These are phyloP conservation scores for Plagiodera versicolora DNA, from an alignment of 2,888 invertebrate species.

Conservation along the genomic window DNA sequence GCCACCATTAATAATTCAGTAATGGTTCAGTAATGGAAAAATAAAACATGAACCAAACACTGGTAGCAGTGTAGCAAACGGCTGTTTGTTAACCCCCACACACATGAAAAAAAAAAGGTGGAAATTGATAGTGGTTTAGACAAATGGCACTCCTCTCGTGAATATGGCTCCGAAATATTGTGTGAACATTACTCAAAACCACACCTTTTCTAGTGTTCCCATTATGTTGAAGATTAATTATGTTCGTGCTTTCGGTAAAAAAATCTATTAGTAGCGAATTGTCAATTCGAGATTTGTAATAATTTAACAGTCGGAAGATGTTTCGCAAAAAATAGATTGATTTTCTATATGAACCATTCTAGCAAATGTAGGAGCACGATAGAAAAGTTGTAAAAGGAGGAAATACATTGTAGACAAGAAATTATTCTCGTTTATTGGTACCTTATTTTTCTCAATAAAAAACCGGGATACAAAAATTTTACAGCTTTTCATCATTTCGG, in stretches of 20 bases:
- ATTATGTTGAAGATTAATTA: slow-evolving; percentile 52
- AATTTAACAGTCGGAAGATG: too few species aligned
- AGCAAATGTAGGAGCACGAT: too few species aligned
- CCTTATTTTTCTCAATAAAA: too few species aligned
- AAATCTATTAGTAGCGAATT: not conserved
- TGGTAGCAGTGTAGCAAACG: slow-evolving; percentile 42
- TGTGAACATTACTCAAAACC: slow-evolving; percentile 54
- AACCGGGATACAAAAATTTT: too few species aligned
- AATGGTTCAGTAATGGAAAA: slow-evolving; percentile 46
- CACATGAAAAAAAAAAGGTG: slow-evolving; percentile 48
- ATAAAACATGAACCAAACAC: slow-evolving; percentile 39
- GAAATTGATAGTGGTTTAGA: slow-evolving; percentile 53
- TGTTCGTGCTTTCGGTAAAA: slow-evolving; percentile 31
- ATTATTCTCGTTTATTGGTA: too few species aligned
- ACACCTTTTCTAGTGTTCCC: slow-evolving; percentile 53
- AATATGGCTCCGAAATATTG: slow-evolving; percentile 50
- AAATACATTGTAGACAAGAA: too few species aligned
- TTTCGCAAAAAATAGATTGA: too few species aligned
- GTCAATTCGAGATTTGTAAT: too few species aligned
- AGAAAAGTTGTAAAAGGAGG: too few species aligned
- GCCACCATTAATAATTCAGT: slow-evolving; percentile 47
- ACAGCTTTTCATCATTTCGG: too few species aligned
- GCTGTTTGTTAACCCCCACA: slow-evolving; percentile 46
- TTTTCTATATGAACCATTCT: too few species aligned
- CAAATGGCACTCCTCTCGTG: slow-evolving; percentile 51